Evolutionary conservation across 2,113 vertebrate species (phyloP).

Genomic region (Eulacestoma nigropectus): DNA sequence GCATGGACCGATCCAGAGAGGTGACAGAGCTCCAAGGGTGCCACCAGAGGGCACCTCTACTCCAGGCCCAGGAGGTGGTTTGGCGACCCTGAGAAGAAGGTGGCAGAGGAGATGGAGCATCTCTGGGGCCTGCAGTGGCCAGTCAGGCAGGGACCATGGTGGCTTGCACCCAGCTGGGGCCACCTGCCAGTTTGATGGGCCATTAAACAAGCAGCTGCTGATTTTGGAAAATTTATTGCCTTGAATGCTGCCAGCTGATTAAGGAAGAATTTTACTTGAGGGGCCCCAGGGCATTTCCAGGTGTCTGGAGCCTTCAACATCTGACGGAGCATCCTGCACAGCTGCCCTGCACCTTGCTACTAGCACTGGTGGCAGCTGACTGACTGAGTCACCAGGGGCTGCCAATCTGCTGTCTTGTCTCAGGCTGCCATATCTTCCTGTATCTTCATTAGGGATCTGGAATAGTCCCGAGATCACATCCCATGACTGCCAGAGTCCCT

Average conservation of each 20-base stretch:
- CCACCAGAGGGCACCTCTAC: slow-evolving; percentile 30
- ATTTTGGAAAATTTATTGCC: not conserved
- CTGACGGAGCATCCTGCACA: not conserved
- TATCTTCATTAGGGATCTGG: not conserved
- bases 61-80: not conserved
- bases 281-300: not conserved
- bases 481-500: not conserved
- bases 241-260: not conserved
- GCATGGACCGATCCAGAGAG: too few relatives aligned
- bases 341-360: not conserved
- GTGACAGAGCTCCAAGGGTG: not conserved
- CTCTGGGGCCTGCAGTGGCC: too few relatives aligned
- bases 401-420: not conserved
- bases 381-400: not conserved
- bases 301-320: not conserved
- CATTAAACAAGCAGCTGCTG: not conserved
- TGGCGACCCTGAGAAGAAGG: not conserved
- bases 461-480: not conserved
- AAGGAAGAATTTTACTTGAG: not conserved
- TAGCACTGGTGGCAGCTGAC: not conserved
- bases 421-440: not conserved
- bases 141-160: not conserved
- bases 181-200: not conserved
- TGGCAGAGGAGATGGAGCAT: not conserved
- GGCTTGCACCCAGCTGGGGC: not conserved